Percentiles rank a stretch among this genome's conserved stretches.
phyloP scores from a whole-genome alignment of 2,113 vertebrate species.

The Pantherophis guttatus region DNA sequence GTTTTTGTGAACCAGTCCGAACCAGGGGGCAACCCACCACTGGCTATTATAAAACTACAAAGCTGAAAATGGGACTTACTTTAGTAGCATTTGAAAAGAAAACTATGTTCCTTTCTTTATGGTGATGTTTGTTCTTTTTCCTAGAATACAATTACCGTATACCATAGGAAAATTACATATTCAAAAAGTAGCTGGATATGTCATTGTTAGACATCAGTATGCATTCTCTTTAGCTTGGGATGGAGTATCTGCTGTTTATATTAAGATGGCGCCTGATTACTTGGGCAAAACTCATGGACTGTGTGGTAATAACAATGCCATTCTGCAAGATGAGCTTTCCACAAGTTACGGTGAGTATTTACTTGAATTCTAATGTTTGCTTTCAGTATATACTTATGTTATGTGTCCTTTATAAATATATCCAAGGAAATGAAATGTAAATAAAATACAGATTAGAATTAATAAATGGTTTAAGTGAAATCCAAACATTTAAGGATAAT shows the following conservation, averaged over 20 bases:
- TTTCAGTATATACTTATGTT: background rate
- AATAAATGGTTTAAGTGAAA: background rate
- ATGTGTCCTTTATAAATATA: background rate
- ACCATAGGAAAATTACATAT: constrained; percentile 78
- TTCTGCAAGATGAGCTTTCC: constrained; percentile 87
- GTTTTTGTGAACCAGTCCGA: too few relatives aligned
- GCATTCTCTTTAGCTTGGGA: constrained; percentile 95
- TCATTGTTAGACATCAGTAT: constrained; percentile 80
- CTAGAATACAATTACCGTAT: constrained; percentile 81
- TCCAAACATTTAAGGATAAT: background rate
- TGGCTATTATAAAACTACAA: background rate
- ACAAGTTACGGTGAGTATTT: constrained; percentile 86
- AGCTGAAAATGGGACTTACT: background rate
- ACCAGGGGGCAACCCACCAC: background rate
- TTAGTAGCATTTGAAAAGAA: accelerated
- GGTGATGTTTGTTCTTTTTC: background rate
- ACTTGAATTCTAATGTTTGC: background rate
- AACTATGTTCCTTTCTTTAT: background rate
- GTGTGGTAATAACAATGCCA: constrained; percentile 93
- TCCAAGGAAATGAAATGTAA: background rate
- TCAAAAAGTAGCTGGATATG: constrained; percentile 83
- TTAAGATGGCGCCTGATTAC: constrained; percentile 91
- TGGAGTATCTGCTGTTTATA: constrained; percentile 83
- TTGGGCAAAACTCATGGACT: constrained; percentile 86
- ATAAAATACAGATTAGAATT: background rate